A percentile compares a stretch with the other conserved stretches of the same genome.
Evolutionary conservation across 2,888 invertebrate species (phyloP).

Genomic region (Choreutis nemorana): DNA sequence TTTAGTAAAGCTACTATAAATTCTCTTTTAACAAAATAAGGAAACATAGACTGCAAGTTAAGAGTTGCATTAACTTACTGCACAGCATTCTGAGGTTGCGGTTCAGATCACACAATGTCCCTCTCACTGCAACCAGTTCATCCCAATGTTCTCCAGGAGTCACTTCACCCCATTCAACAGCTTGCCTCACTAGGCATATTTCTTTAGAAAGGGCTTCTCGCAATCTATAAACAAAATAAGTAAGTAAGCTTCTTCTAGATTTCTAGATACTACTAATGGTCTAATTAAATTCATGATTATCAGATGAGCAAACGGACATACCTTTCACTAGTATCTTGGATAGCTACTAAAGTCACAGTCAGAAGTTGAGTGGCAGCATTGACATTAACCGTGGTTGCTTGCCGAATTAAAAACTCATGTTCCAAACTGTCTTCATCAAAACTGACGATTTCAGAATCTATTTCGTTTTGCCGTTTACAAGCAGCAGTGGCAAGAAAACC

Average conservation of each 20-base stretch:
- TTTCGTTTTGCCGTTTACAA: conserved; percentile 28
- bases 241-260: background rate
- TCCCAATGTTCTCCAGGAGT: conserved; percentile 60
- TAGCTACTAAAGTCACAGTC: conserved; percentile 60
- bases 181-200: conserved; percentile 50
- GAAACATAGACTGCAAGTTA: no score
- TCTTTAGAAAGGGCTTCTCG: conserved; percentile 45
- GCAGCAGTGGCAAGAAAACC: conserved; percentile 29
- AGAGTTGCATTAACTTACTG: no score
- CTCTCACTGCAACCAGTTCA: conserved; percentile 46
- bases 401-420: conserved; percentile 60
- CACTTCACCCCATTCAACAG: conserved; percentile 55
- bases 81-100: conserved; percentile 45
- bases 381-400: conserved; percentile 60
- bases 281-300: background rate
- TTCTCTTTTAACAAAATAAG: no score
- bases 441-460: conserved; percentile 18
- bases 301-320: conserved; percentile 17
- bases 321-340: conserved; percentile 61
- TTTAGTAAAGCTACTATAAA: no score
- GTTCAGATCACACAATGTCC: conserved; percentile 44
- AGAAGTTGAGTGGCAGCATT: conserved; percentile 63
- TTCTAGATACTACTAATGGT: background rate
- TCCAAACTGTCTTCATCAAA: conserved; percentile 39
- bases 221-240: conserved; percentile 24